Conservation (phyloP, 2,113 vertebrate species). For the Aplodontia rufa region DNA sequence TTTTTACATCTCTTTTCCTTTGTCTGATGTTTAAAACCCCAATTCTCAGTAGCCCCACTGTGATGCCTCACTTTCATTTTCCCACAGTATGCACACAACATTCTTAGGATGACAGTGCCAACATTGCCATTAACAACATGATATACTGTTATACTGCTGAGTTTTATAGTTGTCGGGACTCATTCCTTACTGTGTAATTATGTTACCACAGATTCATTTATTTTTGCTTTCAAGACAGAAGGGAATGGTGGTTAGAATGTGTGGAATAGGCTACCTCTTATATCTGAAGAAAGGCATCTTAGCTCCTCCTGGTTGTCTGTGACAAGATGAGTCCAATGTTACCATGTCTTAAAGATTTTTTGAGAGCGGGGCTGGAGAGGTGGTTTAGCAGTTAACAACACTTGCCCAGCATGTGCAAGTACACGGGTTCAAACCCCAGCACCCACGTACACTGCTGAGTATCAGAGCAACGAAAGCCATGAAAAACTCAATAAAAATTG, state of each 20-base stretch:
- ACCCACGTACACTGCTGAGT: no score
- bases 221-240: neutral
- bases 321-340: neutral
- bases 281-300: neutral
- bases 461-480: no score
- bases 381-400: no score
- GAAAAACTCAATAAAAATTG: no score
- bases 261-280: neutral
- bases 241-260: neutral
- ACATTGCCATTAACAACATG: neutral
- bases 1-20: neutral
- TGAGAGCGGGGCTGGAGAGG: no score
- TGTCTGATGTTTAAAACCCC: neutral
- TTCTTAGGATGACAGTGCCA: neutral
- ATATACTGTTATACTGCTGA: neutral
- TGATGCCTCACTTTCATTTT: neutral
- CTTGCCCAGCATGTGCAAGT: no score
- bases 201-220: neutral
- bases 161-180: constrained; percentile 17
- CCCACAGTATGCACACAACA: neutral
- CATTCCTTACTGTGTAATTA: constrained; percentile 9
- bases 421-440: no score
- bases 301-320: neutral
- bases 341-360: neutral
- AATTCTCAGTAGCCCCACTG: neutral